Base-by-base conservation (phyloP, 64 coral and sea anemone genomes). In the Porites australiensis region DNA sequence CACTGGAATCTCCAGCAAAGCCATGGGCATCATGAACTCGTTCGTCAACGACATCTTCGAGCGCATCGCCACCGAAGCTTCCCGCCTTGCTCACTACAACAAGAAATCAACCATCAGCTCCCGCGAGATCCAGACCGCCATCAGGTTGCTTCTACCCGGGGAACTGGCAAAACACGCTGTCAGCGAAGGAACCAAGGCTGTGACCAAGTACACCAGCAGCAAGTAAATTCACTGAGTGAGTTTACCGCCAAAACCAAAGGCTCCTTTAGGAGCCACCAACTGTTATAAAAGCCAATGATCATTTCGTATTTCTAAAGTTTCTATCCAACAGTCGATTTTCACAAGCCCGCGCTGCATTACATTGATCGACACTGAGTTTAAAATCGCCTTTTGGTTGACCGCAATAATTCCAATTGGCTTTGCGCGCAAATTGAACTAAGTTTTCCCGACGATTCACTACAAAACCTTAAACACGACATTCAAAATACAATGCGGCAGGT, bases 31-130 rank as follows among this genome's bases (percentile, higher is more conserved):
- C 77, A 94, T 94, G 86, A 94, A 94, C 77, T 82, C 76, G n/a
- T 94, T 94, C 66, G 92, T 94, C 18, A 89, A 94, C 86, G 92
- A 94, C 86, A 94, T 94, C 86, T 94, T 94, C 77, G 92, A 94
- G 86, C 92, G 92, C 64, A 94, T 94, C 64, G 86, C 92, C 53
- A 72, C 63, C 57, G 89, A 91, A 83, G 77, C 89, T 54, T 72
- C 64, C 67, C 89, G 89, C 16, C 66, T 91, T 14, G 89, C 89
- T 0, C 89, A 91, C 89, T 91, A 91, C 78, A 91, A 91, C 89
- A 91, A 91, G 81, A 84, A 84, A 65, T 84, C 81, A 68, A 88
- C 72, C 18, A 88, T 88, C 70, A 88, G 81, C 81, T 84, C 81
- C 45, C 81, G 81, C 44, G 81, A 84, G 81, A 84, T 84, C 62